Evolutionary conservation across 2,113 vertebrate genomes (phyloP).

Genomic region (Albula goreensis): DNA sequence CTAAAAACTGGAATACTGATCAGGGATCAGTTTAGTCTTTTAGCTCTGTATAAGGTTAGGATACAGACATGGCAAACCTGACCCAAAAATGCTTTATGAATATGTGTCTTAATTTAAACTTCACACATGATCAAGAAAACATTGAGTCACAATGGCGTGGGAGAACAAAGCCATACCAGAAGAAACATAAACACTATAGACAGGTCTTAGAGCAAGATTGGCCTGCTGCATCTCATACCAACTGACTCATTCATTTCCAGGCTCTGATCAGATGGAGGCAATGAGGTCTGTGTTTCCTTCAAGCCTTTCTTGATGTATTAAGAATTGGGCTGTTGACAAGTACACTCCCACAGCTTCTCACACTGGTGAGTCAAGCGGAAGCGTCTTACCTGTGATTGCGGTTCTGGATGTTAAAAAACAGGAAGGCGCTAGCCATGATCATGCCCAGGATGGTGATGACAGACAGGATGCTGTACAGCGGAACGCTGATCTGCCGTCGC

Average conservation of each 20-base stretch:
- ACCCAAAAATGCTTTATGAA: no score
- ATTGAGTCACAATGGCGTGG: background rate
- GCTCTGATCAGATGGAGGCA: no score
- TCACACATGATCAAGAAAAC: background rate
- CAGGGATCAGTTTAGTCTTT: no score
- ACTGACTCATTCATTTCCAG: background rate
- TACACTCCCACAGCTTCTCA: background rate
- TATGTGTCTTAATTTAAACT: background rate
- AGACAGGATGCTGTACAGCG: constrained; percentile 96
- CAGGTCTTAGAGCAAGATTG: background rate
- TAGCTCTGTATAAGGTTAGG: no score
- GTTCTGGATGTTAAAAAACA: constrained; percentile 99
- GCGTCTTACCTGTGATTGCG: constrained; percentile 91
- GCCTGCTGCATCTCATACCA: background rate
- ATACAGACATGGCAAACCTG: no score
- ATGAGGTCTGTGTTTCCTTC: background rate
- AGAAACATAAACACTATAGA: background rate
- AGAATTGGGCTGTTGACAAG: background rate
- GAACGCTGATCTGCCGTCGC: constrained; percentile 93
- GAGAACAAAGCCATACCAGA: background rate
- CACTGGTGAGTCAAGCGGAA: background rate
- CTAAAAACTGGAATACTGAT: no score
- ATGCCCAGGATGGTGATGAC: constrained; percentile 95
- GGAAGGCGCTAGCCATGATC: constrained; percentile 95
- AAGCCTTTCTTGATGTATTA: background rate